Conservation (phyloP, 2,797 vertebrate species). For the Spinibarbus caldwelli region DNA sequence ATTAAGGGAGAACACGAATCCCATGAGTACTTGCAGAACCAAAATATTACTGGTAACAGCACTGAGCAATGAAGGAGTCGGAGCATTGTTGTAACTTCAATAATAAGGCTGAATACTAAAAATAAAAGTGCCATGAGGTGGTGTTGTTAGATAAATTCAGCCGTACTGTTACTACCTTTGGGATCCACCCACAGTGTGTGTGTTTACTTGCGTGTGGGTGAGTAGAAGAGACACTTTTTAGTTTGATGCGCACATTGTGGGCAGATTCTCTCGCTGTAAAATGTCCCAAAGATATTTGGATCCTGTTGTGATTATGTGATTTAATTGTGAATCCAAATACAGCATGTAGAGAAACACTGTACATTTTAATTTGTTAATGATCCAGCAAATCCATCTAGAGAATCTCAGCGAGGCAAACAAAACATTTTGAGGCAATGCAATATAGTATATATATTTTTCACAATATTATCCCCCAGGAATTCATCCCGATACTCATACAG, state of each 20-base stretch:
- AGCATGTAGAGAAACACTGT: background rate
- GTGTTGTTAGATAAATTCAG: constrained; percentile 11
- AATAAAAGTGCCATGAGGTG: constrained; percentile 4
- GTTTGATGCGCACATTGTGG: background rate
- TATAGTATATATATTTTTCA: background rate
- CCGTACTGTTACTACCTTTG: background rate
- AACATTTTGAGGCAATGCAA: background rate
- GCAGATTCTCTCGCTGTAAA: background rate
- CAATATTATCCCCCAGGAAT: background rate
- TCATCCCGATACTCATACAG: background rate
- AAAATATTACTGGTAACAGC: background rate
- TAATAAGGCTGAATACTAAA: constrained; percentile 15
- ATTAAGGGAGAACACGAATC: background rate
- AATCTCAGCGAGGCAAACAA: background rate
- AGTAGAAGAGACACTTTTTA: constrained; percentile 9
- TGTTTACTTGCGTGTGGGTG: constrained; percentile 21
- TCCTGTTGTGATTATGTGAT: background rate
- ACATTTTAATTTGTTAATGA: background rate
- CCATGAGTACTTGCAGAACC: background rate
- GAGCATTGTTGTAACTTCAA: background rate
- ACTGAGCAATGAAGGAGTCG: background rate
- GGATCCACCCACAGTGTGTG: constrained; percentile 18
- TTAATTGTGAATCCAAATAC: constrained; percentile 27
- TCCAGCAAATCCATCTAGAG: background rate
- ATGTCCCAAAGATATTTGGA: background rate